Conservation (phyloP, 2,113 vertebrate species). For the Syrrhaptes paradoxus region DNA sequence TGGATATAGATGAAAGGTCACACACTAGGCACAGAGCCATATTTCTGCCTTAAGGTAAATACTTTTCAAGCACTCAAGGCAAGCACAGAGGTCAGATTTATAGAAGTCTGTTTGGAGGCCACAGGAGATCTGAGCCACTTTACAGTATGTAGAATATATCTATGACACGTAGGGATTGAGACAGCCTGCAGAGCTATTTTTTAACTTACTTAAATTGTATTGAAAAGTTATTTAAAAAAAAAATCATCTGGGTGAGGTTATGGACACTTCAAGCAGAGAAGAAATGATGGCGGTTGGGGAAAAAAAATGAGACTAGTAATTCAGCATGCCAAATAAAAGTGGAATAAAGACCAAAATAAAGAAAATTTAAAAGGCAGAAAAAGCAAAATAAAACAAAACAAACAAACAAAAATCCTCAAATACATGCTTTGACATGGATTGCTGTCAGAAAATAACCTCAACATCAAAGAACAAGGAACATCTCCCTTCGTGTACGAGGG, state of each 20-base stretch:
- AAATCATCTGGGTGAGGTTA: neutral
- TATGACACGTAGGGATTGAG: neutral
- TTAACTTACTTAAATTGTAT: neutral
- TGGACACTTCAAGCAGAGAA: neutral
- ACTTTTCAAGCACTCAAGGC: neutral
- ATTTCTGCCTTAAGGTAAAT: slow-evolving; percentile 2
- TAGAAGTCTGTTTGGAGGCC: neutral
- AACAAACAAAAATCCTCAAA: neutral
- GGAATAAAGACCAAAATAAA: neutral
- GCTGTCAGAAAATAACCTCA: neutral
- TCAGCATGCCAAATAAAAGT: neutral
- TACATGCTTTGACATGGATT: neutral
- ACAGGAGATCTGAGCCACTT: neutral
- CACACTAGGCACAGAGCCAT: neutral
- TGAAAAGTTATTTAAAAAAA: neutral
- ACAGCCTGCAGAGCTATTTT: neutral
- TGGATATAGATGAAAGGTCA: neutral
- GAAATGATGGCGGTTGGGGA: neutral
- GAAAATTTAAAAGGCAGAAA: neutral
- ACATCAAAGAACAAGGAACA: neutral
- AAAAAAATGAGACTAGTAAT: neutral
- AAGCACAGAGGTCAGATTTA: neutral
- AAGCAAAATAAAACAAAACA: fast-evolving
- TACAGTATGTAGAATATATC: neutral
- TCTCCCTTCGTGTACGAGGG: neutral